Conservation (phyloP, 92 coral and sea anemone genomes). For the Epizoanthus illoricatus region DNA sequence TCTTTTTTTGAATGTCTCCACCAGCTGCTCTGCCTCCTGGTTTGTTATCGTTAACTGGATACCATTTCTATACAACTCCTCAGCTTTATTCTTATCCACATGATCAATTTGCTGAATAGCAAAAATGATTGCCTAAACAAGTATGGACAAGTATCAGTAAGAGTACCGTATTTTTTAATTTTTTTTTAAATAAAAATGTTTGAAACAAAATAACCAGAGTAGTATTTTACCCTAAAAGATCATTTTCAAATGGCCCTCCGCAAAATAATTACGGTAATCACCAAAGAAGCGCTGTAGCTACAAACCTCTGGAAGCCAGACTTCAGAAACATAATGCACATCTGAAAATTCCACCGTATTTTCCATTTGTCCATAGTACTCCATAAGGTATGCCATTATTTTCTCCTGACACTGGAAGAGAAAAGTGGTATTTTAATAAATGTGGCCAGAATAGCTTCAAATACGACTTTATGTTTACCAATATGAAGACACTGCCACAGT, state of each 20-base stretch:
- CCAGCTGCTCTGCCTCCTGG: constrained; percentile 42
- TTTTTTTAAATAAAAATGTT: neutral
- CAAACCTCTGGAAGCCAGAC: constrained; percentile 96
- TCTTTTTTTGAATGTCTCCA: constrained; percentile 29
- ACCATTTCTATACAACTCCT: constrained; percentile 48
- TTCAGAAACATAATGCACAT: constrained; percentile 57
- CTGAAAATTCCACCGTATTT: constrained; percentile 34
- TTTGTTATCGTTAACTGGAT: constrained; percentile 19
- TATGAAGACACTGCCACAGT: neutral
- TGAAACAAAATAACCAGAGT: neutral
- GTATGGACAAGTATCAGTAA: neutral
- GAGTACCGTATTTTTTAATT: neutral
- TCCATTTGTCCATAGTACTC: constrained; percentile 51
- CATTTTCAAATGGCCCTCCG: no score
- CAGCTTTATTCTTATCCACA: constrained; percentile 57
- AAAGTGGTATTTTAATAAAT: neutral
- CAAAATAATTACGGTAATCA: no score
- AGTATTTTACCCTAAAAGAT: no score
- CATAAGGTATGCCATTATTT: constrained; percentile 54
- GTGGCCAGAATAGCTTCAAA: neutral
- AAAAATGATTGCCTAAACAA: constrained; percentile 73
- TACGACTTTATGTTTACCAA: neutral
- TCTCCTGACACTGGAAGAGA: constrained; percentile 46
- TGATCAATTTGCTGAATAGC: constrained; percentile 59
- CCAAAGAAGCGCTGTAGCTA: neutral